Percentiles rank a stretch among this genome's conserved stretches.
phyloP scores from a whole-genome alignment of 2,888 invertebrate species.

The Siphonodentalium dalli region DNA sequence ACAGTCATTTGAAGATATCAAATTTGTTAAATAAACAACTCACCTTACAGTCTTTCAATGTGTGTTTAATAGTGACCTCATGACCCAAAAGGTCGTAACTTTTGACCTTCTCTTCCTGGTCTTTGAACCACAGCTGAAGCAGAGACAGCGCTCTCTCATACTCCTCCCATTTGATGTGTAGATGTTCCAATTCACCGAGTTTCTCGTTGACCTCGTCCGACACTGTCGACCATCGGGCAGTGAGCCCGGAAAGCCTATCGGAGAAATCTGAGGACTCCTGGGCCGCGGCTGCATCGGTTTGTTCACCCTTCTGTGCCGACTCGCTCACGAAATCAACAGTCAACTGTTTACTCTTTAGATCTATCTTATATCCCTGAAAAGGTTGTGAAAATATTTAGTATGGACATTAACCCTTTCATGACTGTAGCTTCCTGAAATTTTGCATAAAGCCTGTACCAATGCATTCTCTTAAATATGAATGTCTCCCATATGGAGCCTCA shows the following conservation, averaged over 20 bases:
- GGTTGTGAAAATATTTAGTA: not conserved
- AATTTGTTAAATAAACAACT: too few relatives aligned
- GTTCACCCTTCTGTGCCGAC: constrained; percentile 30
- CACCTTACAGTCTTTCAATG: constrained; percentile 58
- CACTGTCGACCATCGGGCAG: constrained; percentile 50
- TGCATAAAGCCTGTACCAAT: too few relatives aligned
- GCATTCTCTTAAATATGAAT: too few relatives aligned
- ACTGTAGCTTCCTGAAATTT: too few relatives aligned
- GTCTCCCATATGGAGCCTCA: too few relatives aligned
- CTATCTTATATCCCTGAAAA: constrained; percentile 58
- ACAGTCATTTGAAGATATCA: too few relatives aligned
- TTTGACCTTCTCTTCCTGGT: constrained; percentile 54
- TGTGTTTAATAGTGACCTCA: constrained; percentile 55
- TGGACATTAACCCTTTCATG: too few relatives aligned
- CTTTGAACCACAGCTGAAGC: constrained; percentile 51
- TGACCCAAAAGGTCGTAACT: constrained; percentile 52
- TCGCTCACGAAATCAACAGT: constrained; percentile 61
- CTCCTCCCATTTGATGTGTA: constrained; percentile 54
- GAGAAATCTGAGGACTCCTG: constrained; percentile 56
- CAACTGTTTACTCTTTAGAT: constrained; percentile 56
- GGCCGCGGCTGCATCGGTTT: constrained; percentile 30
- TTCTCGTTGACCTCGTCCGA: constrained; percentile 44
- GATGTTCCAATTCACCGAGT: constrained; percentile 40
- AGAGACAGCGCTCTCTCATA: constrained; percentile 47
- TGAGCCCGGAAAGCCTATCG: constrained; percentile 52